Base-by-base conservation (phyloP, 2,888 invertebrate species). In the Dichetophora obliterata region DNA sequence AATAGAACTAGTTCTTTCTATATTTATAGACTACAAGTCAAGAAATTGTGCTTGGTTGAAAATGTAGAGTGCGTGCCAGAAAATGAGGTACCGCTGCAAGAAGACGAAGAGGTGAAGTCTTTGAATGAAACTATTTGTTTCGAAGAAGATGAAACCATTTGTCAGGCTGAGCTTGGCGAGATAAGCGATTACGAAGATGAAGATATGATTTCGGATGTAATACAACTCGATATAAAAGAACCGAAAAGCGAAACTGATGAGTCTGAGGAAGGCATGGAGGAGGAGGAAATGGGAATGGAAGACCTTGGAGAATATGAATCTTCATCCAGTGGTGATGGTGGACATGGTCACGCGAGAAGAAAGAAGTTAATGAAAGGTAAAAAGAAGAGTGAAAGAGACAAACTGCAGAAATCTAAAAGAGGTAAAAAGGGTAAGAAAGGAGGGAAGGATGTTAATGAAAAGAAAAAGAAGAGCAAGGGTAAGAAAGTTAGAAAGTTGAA, bases 141-240 rank as follows among this genome's bases (percentile, higher is more conserved):
- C 57, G 83, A 85, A 0, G 85, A 87, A 74, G 84, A 81, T 72
- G 85, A 86, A 43, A 82, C 84, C n/a, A 82, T 84, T 75, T 86
- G 86, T 5, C 57, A 83, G 74, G 80, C 82, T 0, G 84, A 84
- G 31, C 74, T 86, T 75, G 83, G 78, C 8, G 84, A 81, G 8
- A 84, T 86, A 9, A 86, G 87, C 75, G 87, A 86, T 37, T 86
- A 76, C 43, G 86, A 86, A 65, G 86, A 86, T 50, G 88, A 87
- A 22, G 82, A 82, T 57, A 75, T 81, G 34, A 66, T 72, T 34
- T 79, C 82, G 3, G 79, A 68, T 22, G 63, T 76, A 5, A 66
- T 76, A 19, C 37, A 78, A 68, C 72, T 82, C 43, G 78, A 70
- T 43, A 77, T 77, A 75, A 72, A 80, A 4, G 80, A 81, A 59